Evolutionary conservation across 2,888 invertebrate genomes (phyloP), one percentile per base, ranked within the genome.

Genomic region (Sturmia bella): DNA sequence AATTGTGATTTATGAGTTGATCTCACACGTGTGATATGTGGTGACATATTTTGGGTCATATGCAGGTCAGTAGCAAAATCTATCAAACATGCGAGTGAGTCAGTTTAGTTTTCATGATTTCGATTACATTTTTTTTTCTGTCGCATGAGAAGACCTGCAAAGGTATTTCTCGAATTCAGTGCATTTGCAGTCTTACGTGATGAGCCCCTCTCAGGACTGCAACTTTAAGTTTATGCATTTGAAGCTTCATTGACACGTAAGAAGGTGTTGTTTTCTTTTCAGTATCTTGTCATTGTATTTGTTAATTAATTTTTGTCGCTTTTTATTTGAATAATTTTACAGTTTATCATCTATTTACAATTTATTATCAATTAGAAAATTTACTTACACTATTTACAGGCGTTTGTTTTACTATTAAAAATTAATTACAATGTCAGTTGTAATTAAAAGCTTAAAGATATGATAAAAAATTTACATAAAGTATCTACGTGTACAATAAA

Each of bases 311-410:
- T 68, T 50, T 59, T 45, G 15, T 24, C 24, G 43, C 54, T 15
- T 24, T 48, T 75, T 15, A 63, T 57, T 24, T 39, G 41, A 48
- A 27, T 50, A 17, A 15, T 43, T 64, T 39, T 39, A 74, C 41
- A 21, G 48, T 54, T 61, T 24, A 37, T 17, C 6, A 45, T 37
- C 54, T 69, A 69, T 69, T 48, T 76, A 69, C 61, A 75, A 59
- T 57, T 56, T 21, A 57, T 11, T 75, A 41, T 66, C 52, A 21
- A 19, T 72, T 72, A 63, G 9, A 61, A 68, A 61, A 17, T 76
- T 54, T 57, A 43, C 41, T 78, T 78, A 72, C 70, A 72, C 66
- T 78, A 78, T 78, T 78, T 72, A 78, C 78, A 78, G 27, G 50
- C 32, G 15, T 66, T 45, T 27, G 5, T 12, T 57, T n/a, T 50